phyloP scores from a whole-genome alignment of 2,888 invertebrate genomes.

The Helleia helle region DNA sequence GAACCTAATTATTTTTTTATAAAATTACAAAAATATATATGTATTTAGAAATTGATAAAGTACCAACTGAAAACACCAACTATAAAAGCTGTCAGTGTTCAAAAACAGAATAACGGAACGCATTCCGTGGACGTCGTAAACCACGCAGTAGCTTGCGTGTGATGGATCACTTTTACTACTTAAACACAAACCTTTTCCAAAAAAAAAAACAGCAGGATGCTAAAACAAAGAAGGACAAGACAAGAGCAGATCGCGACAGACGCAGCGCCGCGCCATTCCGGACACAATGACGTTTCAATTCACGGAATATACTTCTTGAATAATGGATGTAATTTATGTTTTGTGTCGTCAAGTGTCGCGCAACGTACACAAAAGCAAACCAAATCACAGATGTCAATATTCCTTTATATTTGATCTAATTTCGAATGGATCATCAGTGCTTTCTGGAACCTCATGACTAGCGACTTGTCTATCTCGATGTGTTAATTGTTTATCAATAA shows the following conservation, averaged over 20 bases:
- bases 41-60: neutral
- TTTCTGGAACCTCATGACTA: too few species aligned
- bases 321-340: constrained; percentile 7
- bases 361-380: neutral
- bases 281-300: constrained; percentile 9
- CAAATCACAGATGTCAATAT: neutral
- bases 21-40: too few species aligned
- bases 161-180: constrained; percentile 45
- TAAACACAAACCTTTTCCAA: constrained; percentile 30
- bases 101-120: constrained; percentile 26
- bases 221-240: constrained; percentile 31
- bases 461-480: too few species aligned
- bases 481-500: too few species aligned
- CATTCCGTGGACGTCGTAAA: constrained; percentile 25
- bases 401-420: neutral
- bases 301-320: constrained; percentile 15
- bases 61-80: constrained; percentile 16
- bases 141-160: constrained; percentile 59
- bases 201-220: constrained; percentile 34
- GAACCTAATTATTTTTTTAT: too few species aligned
- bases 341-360: constrained; percentile 8
- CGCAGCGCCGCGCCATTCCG: constrained; percentile 31
- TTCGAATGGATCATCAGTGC: neutral
- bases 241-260: constrained; percentile 18
- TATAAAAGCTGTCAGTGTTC: constrained; percentile 17